Percentiles rank a stretch among this genome's conserved stretches.
Conservation (phyloP, 64 coral and sea anemone genomes). For the Actinia equina region DNA sequence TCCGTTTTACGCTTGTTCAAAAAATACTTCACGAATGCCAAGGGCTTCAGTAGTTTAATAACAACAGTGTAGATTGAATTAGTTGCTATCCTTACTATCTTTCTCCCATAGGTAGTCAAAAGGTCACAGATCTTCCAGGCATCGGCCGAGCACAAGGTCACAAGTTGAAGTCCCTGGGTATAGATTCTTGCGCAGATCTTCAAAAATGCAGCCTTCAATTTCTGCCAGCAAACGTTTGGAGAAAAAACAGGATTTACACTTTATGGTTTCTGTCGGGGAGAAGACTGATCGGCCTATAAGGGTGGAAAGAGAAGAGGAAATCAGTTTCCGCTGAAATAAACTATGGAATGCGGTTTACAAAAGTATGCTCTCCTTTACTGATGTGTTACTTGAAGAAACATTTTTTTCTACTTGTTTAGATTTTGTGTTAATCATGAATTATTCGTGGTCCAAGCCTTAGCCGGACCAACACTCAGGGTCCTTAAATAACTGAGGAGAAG, state of each 20-base stretch:
- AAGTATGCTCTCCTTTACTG: slow-evolving; percentile 35
- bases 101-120: slow-evolving; percentile 32
- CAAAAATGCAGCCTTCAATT: slow-evolving; percentile 60
- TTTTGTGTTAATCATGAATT: not conserved
- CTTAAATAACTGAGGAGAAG: too few species aligned
- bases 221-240: slow-evolving; percentile 82
- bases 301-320: slow-evolving; percentile 78
- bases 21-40: too few species aligned
- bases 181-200: slow-evolving; percentile 68
- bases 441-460: not conserved
- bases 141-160: slow-evolving; percentile 73
- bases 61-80: too few species aligned
- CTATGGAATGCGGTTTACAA: slow-evolving; percentile 89
- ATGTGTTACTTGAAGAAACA: too few species aligned
- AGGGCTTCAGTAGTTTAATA: too few species aligned
- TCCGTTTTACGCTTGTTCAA: too few species aligned
- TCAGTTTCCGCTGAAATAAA: slow-evolving; percentile 98
- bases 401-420: not conserved
- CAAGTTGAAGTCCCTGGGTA: slow-evolving; percentile 64
- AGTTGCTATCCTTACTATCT: not conserved
- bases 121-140: slow-evolving; percentile 85
- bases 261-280: slow-evolving; percentile 70
- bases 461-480: too few species aligned
- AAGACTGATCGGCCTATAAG: slow-evolving; percentile 71
- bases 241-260: slow-evolving; percentile 76